Evolutionary conservation across 2,113 vertebrate genomes (phyloP).

Genomic region (Heloderma charlesbogerti): DNA sequence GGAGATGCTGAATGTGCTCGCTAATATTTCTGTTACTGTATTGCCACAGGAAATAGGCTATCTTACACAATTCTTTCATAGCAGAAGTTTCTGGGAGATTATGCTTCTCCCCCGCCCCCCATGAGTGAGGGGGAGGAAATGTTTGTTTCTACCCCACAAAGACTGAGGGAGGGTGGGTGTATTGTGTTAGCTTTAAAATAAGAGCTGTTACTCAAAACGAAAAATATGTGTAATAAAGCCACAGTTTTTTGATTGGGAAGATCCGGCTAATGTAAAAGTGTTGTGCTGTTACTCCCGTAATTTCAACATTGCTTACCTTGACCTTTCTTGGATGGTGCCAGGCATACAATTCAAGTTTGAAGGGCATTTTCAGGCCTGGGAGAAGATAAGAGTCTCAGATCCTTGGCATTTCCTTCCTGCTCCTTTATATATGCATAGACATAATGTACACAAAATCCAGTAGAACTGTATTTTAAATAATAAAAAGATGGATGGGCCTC

Average conservation of each 20-base stretch:
- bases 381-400: not conserved
- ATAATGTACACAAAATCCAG: not conserved
- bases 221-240: slow-evolving; percentile 7
- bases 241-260: slow-evolving; percentile 18
- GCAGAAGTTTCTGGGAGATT: not conserved
- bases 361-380: not conserved
- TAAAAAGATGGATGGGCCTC: not conserved
- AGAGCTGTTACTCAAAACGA: not conserved
- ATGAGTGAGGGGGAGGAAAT: not conserved
- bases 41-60: not conserved
- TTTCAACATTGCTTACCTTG: not conserved
- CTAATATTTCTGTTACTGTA: not conserved
- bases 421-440: not conserved
- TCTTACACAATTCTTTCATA: not conserved
- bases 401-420: not conserved
- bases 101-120: no score
- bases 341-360: not conserved
- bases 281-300: not conserved
- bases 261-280: slow-evolving; percentile 28
- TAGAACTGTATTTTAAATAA: not conserved
- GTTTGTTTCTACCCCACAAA: not conserved
- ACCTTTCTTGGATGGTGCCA: not conserved
- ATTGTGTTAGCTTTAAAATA: not conserved
- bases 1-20: not conserved
- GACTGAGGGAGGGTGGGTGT: not conserved